phyloP scores from a whole-genome alignment of 2,113 vertebrate genomes.

The Heliornis fulica region DNA sequence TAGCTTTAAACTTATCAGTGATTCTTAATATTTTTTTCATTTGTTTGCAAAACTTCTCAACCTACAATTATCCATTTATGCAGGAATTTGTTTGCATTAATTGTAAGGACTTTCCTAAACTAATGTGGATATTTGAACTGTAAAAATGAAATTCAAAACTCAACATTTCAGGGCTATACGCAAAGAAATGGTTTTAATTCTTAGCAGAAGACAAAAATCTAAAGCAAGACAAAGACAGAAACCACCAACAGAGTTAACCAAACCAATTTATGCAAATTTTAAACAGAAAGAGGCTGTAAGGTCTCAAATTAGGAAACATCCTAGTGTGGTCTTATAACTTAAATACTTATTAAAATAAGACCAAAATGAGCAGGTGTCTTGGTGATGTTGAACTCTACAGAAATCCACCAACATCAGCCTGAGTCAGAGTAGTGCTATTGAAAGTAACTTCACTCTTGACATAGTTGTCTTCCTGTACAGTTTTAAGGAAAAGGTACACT shows the following conservation, averaged over 20 bases:
- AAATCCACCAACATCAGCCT: not conserved
- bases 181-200: conserved; percentile 3
- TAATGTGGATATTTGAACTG: not conserved
- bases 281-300: not conserved
- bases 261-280: not conserved
- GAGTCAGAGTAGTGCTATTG: not conserved
- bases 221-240: not conserved
- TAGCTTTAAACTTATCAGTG: not conserved
- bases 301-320: not conserved
- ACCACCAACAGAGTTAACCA: not conserved
- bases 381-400: not conserved
- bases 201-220: not conserved
- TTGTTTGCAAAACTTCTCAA: not conserved
- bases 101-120: not conserved
- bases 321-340: not conserved
- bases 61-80: not conserved
- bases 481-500: not conserved
- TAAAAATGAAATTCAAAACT: not conserved
- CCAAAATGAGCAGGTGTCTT: not conserved
- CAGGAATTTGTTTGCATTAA: not conserved
- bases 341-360: not conserved
- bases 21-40: not conserved
- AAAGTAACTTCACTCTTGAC: not conserved
- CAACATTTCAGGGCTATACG: conserved; percentile 14
- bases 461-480: not conserved